Evolutionary conservation across 1,140 invertebrate species (phyloP).

Genomic region (Pinna nobilis): DNA sequence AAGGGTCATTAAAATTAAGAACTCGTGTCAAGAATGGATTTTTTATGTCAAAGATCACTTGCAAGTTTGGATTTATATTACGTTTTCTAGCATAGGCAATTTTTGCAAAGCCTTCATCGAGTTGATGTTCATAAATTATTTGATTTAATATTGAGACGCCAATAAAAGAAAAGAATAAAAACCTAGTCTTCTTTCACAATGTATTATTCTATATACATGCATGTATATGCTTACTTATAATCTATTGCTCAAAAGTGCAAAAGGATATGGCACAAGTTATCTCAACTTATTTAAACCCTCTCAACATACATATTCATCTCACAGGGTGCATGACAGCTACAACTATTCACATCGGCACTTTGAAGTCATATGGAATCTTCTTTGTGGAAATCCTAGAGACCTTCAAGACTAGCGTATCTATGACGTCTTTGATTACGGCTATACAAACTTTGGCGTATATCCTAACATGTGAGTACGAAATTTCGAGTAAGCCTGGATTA

Average conservation of each 20-base stretch:
- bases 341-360: neutral
- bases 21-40: no score
- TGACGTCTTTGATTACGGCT: neutral
- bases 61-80: no score
- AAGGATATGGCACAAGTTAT: neutral
- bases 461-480: slow-evolving; percentile 7
- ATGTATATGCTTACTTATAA: neutral
- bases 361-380: slow-evolving; percentile 5
- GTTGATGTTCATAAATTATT: no score
- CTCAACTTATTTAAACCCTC: neutral
- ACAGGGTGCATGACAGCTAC: neutral
- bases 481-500: no score
- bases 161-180: no score
- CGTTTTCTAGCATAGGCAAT: no score
- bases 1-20: no score
- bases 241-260: neutral
- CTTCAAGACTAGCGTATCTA: slow-evolving; percentile 1
- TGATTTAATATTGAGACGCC: no score
- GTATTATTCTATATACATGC: neutral
- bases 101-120: no score
- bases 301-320: neutral
- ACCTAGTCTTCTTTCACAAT: no score
- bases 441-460: neutral
- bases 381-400: slow-evolving; percentile 5
- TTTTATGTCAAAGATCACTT: no score